Base-by-base conservation (phyloP, 2,888 invertebrate genomes). In the Tiliacea aurago region DNA sequence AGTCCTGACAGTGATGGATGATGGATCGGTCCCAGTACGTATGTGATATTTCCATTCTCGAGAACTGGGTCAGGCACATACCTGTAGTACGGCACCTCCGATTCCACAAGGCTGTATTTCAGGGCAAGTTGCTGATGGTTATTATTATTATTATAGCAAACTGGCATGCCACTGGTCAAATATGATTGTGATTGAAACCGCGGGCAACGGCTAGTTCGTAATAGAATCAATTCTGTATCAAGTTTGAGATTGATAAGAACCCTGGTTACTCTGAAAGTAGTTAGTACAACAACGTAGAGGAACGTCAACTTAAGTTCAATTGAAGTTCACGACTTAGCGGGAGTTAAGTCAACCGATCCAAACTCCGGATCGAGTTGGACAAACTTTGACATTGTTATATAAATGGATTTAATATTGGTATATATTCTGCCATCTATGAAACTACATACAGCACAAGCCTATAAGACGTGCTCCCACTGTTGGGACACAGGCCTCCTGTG, bases 291-390 rank as follows among this genome's bases (percentile, higher is more conserved):
- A 43, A 69, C 68, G 33, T 23, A 56, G 56, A 55, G 61, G 15
- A 81, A 53, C 65, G 61, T 77, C 70, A 79, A 70, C 69, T 58
- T 10, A 81, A 82, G 66, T 70, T 82, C 63, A 82, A 64, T 77
- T 49, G 58, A 79, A 82, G 66, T 63, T 55, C 62, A 63, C 49
- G 66, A 67, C 76, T 81, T 66, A 70, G 51, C 59, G 43, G 33
- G 33, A 61, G 82, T 62, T 76, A 63, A 67, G 76, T 76, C 53
- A 74, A 68, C 81, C 67, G 70, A 63, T 55, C 56, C 20, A 51
- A 81, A 63, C 66, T 49, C 20, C 10, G 55, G 37, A 49, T 41
- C 33, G 45, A 77, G 53, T 82, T 63, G 47, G 4, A 28, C 15
- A 37, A 58, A 77, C 15, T 82, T 69, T 58, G 63, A 67, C 62